Evolutionary conservation across 2,797 vertebrate genomes (phyloP), one percentile per base, ranked within the genome.

Genomic region (Gallirallus australis): DNA sequence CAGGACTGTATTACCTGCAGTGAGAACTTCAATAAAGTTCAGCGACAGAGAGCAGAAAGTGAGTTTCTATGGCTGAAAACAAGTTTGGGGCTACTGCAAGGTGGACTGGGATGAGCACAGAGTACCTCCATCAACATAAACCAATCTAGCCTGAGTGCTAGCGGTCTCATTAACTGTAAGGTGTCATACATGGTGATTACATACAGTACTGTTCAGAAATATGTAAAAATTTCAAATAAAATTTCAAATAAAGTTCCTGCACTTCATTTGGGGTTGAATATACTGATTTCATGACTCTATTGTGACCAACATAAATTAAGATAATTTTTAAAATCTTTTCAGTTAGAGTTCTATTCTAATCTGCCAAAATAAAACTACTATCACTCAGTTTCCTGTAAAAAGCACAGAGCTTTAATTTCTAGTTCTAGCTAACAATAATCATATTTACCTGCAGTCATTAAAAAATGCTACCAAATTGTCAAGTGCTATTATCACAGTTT

Each of bases 131-230:
- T 47, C 68, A 64, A 11, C 56, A 35, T n/a, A 25, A 47, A 16
- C 18, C 54, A 8, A 6, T 16, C 30, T 40, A 54, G 37, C 25
- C 19, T 11, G 10, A n/a, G 52, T 40, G 42, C 13, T 42, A 4
- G 39, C 52, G 35, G 48, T 68, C 66, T 24, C 23, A 19, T 53
- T 69, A 37, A 35, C 16, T 42, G 30, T 10, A 73, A 78, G 11
- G n/a, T 18, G 15, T 18, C 35, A 31, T 2, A 39, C 25, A 17
- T 0, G 2, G 42, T 30, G 30, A 68, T 57, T 47, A 40, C 37
- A 40, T 31, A 20, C 3, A 70, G 39, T 27, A 27, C 37, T 16
- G 8, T 24, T 70, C 39, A 54, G 0, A 0, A 33, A n/a, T 28
- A 33, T 6, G 6, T 52, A 57, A 72, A 63, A 78, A 68, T 6